phyloP scores from a whole-genome alignment of 2,797 vertebrate species.

The Urocyon cinereoargenteus region DNA sequence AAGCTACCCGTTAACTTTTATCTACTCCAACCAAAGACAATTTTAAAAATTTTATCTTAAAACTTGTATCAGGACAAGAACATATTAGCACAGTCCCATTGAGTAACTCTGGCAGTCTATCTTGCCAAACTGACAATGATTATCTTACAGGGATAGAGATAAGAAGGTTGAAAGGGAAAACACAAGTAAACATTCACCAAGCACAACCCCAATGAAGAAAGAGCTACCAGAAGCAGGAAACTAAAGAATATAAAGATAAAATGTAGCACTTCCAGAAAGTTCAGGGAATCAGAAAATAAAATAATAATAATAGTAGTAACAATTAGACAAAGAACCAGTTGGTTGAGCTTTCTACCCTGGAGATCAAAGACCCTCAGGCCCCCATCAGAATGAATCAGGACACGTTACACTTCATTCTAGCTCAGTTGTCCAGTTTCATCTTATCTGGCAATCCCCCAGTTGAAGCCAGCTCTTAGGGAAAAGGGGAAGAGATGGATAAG shows the following conservation, averaged over 20 bases:
- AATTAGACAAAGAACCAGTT: not conserved
- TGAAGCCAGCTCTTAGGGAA: not conserved
- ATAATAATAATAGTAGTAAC: not conserved
- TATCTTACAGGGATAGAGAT: conserved; percentile 16
- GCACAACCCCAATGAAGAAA: not conserved
- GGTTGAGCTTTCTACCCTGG: not conserved
- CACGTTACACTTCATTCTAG: too few relatives aligned
- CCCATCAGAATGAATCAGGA: not conserved
- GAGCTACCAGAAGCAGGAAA: not conserved
- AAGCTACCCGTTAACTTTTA: not conserved
- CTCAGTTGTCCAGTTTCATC: not conserved
- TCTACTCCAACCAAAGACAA: not conserved
- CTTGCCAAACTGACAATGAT: not conserved
- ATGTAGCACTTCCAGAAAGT: not conserved
- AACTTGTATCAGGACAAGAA: not conserved
- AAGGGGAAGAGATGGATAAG: not conserved
- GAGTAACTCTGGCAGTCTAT: not conserved
- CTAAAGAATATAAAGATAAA: not conserved
- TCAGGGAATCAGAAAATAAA: not conserved
- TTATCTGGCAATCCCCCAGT: not conserved
- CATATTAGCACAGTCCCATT: not conserved
- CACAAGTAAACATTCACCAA: not conserved
- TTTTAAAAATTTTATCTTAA: not conserved
- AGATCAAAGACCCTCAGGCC: not conserved
- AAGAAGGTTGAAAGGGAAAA: conserved; percentile 49